Percentiles rank a stretch among this genome's conserved stretches.
Conservation (phyloP, 1,140 invertebrate species). For the Gonioctena quinquepunctata region DNA sequence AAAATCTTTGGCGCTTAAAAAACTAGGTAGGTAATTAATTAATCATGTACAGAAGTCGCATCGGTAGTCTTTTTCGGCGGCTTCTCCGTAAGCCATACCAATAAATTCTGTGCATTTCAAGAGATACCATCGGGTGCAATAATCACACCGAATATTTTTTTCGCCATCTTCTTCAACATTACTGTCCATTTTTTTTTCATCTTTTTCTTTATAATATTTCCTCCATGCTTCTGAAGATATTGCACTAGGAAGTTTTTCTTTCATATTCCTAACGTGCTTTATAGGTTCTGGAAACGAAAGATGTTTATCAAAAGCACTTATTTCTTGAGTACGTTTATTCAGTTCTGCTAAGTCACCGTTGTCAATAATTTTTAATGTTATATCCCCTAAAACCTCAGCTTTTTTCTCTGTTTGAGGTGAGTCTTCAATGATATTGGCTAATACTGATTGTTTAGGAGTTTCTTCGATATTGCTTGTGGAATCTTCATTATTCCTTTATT, state of each 20-base stretch:
- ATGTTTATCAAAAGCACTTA: not conserved
- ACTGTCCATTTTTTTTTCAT: not conserved
- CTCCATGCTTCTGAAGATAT: slow-evolving; percentile 4
- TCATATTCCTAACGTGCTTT: not conserved
- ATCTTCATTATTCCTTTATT: too few relatives aligned
- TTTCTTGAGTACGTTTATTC: too few relatives aligned
- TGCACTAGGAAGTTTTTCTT: not conserved
- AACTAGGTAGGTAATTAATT: too few relatives aligned
- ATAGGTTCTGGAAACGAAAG: not conserved
- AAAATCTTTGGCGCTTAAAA: too few relatives aligned
- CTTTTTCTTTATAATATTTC: not conserved
- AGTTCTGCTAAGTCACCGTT: too few relatives aligned
- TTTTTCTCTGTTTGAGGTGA: too few relatives aligned
- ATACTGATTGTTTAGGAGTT: too few relatives aligned
- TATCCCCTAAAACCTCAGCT: too few relatives aligned
- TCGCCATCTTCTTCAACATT: not conserved
- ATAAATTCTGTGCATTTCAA: not conserved
- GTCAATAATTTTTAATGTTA: too few relatives aligned
- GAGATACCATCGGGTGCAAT: not conserved
- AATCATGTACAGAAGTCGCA: too few relatives aligned
- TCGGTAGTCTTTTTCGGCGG: not conserved
- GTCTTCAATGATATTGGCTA: too few relatives aligned
- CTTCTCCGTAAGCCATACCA: not conserved
- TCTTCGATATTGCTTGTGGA: too few relatives aligned
- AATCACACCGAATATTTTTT: not conserved